These are phyloP conservation scores for Leptinotarsa rubiginosa DNA, from an alignment of 2,888 invertebrate species.

Conservation along the genomic window DNA sequence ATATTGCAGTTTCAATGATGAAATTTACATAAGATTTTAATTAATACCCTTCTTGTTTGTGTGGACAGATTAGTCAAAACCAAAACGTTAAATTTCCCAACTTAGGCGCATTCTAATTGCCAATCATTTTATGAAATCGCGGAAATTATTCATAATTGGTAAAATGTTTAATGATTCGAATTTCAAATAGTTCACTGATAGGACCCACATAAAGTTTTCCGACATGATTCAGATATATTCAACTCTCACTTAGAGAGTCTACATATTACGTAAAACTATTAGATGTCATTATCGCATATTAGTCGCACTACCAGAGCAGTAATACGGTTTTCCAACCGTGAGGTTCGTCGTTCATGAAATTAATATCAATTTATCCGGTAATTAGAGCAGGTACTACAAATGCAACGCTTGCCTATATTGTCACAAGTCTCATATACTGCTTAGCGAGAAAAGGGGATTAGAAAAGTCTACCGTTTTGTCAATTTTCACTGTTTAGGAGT, in stretches of 20 bases:
- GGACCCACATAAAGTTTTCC: slow-evolving; percentile 12
- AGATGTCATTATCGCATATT: slow-evolving; percentile 27
- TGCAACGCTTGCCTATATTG: neutral
- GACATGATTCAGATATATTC: neutral
- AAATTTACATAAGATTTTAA: no score
- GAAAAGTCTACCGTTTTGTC: no score
- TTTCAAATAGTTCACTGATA: slow-evolving; percentile 8
- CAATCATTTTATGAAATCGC: neutral
- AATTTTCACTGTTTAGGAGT: no score
- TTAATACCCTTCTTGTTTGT: no score
- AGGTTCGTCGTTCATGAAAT: slow-evolving; percentile 5
- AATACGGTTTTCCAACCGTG: slow-evolving; percentile 23
- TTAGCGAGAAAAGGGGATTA: no score
- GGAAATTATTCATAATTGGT: slow-evolving; percentile 2
- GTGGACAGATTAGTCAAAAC: no score
- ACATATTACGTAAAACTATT: slow-evolving; percentile 27
- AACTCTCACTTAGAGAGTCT: slow-evolving; percentile 26
- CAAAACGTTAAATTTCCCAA: neutral
- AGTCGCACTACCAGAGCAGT: slow-evolving; percentile 23
- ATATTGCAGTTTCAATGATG: no score
- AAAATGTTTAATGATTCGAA: neutral
- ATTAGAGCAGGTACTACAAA: slow-evolving; percentile 7
- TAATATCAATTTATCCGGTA: slow-evolving; percentile 11
- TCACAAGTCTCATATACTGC: no score
- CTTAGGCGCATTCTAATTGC: neutral